Base-by-base conservation (phyloP, 2,888 invertebrate species). In the Drosophila greeni region DNA sequence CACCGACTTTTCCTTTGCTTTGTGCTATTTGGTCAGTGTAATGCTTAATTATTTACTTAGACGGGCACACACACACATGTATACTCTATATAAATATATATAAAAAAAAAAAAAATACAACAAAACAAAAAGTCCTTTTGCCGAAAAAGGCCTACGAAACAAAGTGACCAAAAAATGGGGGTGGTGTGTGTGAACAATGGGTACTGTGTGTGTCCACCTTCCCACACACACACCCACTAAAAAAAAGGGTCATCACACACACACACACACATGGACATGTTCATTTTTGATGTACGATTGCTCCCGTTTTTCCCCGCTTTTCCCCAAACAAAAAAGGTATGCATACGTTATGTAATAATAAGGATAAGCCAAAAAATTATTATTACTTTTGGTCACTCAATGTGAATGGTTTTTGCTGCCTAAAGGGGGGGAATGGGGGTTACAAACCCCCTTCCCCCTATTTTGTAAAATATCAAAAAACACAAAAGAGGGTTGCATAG, bases 291-390 rank as follows among this genome's bases (percentile, higher is more conserved):
- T 86, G 77, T 80, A 85, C 85, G 73, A 76, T 81, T 82, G 71
- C 74, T 72, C 75, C 33, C 11, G 26, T 16, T 20, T 3, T 33
- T 20, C 49, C 47, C 34, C 33, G 12, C 5, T n/a, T 47, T 16
- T 20, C 16, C 33, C 48, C 20, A 20, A 45, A 29, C 48, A 48
- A 29, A 54, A 82, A 82, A 82, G 86, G 84, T 82, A 81, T 73
- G 83, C 86, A 82, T 86, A 82, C 75, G 75, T 84, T 86, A 84
- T 81, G 74, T 84, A 86, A 85, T 85, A 84, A 85, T 85, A 83
- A 83, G 86, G 83, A 86, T 85, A 82, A 86, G 82, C 84, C 85
- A 78, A 85, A 86, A 84, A 84, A 84, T 84, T 85, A 84, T 86
- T 86, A 84, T 85, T 85, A 84, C 79, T 84, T 86, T 78, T 73